Conservation (phyloP, 2,113 vertebrate genomes). For the Leptobrachium ailaonicum region DNA sequence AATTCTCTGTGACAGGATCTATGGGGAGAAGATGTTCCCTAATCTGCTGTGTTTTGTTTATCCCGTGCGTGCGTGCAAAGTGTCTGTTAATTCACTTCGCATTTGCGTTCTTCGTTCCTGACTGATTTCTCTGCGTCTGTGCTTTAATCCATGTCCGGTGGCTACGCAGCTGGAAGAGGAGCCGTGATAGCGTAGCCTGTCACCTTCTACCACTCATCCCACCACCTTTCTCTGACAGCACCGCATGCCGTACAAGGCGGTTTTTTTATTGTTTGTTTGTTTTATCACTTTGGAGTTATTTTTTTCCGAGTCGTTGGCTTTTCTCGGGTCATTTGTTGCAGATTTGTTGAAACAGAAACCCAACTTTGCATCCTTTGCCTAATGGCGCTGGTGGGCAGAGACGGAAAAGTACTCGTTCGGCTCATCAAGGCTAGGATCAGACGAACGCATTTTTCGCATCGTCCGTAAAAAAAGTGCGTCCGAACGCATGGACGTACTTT, state of each 20-base stretch:
- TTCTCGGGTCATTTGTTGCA: constrained; percentile 21
- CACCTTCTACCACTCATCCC: constrained; percentile 17
- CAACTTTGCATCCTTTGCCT: too few relatives aligned
- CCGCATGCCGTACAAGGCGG: constrained; percentile 29
- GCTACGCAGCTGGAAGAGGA: constrained; percentile 36
- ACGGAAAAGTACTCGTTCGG: too few relatives aligned
- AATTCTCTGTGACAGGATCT: constrained; percentile 40
- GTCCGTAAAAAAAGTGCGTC: too few relatives aligned
- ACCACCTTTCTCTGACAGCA: neutral
- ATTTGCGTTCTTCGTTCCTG: constrained; percentile 31
- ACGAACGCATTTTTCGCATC: too few relatives aligned
- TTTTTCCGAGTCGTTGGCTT: neutral
- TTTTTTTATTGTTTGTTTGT: too few relatives aligned
- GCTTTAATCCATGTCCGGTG: constrained; percentile 42
- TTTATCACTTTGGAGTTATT: too few relatives aligned
- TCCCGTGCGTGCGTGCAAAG: constrained; percentile 24
- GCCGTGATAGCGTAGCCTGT: constrained; percentile 31
- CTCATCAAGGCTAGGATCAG: too few relatives aligned
- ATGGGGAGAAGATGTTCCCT: constrained; percentile 31
- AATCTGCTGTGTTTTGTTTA: constrained; percentile 33
- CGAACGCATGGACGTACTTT: too few relatives aligned
- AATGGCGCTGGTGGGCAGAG: too few relatives aligned
- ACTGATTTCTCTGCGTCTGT: constrained; percentile 45
- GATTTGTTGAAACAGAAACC: neutral
- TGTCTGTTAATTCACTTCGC: constrained; percentile 34